These are phyloP conservation scores for Ophiodon elongatus DNA, from an alignment of 2,113 vertebrate genomes.

Conservation along the genomic window DNA sequence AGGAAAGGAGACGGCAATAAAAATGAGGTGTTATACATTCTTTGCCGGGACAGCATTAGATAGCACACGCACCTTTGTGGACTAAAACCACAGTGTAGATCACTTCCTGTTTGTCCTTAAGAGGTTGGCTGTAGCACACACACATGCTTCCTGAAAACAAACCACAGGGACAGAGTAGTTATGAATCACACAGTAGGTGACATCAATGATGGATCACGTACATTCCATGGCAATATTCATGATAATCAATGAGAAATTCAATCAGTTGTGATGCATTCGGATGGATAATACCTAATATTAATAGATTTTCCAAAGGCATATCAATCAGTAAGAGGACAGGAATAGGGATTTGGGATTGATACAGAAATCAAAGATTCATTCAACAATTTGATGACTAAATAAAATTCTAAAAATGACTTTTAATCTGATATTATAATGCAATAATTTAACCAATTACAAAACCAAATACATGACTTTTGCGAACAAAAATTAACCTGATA, in stretches of 20 bases:
- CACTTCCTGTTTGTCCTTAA: conserved; percentile 78
- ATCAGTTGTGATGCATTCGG: neutral
- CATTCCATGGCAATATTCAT: neutral
- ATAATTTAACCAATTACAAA: neutral
- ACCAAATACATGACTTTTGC: neutral
- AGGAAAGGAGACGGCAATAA: neutral
- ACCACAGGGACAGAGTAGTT: neutral
- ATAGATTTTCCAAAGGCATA: neutral
- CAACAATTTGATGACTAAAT: neutral
- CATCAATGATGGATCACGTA: neutral
- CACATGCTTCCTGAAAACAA: conserved; percentile 89
- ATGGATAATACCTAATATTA: neutral
- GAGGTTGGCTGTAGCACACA: conserved; percentile 87
- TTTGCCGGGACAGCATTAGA: neutral
- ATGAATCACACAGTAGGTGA: neutral
- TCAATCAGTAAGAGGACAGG: neutral
- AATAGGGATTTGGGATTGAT: neutral
- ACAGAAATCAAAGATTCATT: conserved; percentile 5
- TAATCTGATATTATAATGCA: neutral
- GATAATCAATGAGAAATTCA: neutral
- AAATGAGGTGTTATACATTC: neutral
- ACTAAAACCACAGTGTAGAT: conserved; percentile 89
- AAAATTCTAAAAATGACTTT: neutral
- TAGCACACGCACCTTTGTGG: conserved; percentile 88
- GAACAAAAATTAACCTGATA: neutral